Percentiles rank a stretch among this genome's conserved stretches.
Conservation (phyloP, 2,113 vertebrate species). For the Apodemus sylvaticus region DNA sequence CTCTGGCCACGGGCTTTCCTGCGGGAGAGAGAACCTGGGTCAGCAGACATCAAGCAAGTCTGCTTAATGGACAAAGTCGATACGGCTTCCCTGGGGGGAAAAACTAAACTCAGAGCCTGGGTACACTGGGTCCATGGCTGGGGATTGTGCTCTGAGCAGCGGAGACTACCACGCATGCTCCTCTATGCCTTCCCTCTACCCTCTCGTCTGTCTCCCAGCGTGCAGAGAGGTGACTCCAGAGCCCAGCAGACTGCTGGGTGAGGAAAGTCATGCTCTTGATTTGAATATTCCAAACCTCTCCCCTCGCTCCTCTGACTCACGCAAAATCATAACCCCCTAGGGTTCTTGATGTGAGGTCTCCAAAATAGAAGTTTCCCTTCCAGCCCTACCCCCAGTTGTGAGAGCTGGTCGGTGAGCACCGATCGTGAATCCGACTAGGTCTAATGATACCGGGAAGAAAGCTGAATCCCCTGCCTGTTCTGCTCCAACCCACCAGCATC, state of each 20-base stretch:
- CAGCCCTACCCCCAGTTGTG: background rate
- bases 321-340: background rate
- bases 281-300: background rate
- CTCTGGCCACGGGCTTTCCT: background rate
- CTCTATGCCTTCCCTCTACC: background rate
- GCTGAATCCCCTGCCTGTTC: background rate
- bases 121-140: background rate
- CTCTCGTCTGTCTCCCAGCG: background rate
- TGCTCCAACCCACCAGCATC: background rate
- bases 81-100: slow-evolving; percentile 23
- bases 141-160: background rate
- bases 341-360: background rate
- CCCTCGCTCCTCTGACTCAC: background rate
- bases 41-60: slow-evolving; percentile 32
- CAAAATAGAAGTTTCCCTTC: background rate
- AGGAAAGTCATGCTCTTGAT: background rate
- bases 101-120: slow-evolving; percentile 34
- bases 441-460: background rate
- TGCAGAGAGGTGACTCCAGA: background rate
- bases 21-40: background rate
- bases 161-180: background rate
- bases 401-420: background rate
- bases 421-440: background rate
- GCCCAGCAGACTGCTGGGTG: background rate
- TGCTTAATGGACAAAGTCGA: slow-evolving; percentile 57